phyloP scores from a whole-genome alignment of 2,797 vertebrate species.

The Bovichtus diacanthus region DNA sequence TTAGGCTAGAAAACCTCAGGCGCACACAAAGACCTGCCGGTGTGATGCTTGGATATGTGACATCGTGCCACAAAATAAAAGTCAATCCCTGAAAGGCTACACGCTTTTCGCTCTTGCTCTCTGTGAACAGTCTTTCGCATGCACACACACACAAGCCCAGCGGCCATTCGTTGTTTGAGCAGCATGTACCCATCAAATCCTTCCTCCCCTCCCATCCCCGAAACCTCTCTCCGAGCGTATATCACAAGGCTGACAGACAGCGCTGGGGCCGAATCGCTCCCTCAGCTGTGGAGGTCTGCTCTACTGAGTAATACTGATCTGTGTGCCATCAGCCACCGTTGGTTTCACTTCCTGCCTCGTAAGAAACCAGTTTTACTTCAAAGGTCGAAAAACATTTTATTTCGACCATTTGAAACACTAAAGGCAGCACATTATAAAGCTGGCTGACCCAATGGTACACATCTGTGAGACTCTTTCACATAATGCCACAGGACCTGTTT shows the following conservation, averaged over 20 bases:
- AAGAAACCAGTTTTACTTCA: slow-evolving; percentile 41
- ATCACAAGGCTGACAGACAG: slow-evolving; percentile 77
- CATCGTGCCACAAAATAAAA: slow-evolving; percentile 72
- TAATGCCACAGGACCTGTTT: slow-evolving; percentile 39
- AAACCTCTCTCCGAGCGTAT: slow-evolving; percentile 54
- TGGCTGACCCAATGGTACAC: slow-evolving; percentile 23
- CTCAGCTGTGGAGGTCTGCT: slow-evolving; percentile 71
- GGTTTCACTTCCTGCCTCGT: slow-evolving; percentile 39
- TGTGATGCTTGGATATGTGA: slow-evolving; percentile 71
- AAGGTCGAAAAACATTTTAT: slow-evolving; percentile 61
- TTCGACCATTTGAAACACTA: slow-evolving; percentile 44
- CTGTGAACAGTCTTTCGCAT: slow-evolving; percentile 36
- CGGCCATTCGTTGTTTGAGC: slow-evolving; percentile 71
- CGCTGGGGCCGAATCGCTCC: slow-evolving; percentile 58
- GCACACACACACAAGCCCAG: slow-evolving; percentile 49
- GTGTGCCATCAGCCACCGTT: slow-evolving; percentile 60
- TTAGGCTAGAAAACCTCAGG: slow-evolving; percentile 52
- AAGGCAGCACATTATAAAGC: slow-evolving; percentile 36
- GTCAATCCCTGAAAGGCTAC: slow-evolving; percentile 72
- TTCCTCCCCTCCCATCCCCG: slow-evolving; percentile 45
- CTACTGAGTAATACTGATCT: slow-evolving; percentile 65
- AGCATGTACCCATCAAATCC: slow-evolving; percentile 79
- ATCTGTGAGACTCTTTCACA: slow-evolving; percentile 4
- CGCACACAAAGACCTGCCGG: slow-evolving; percentile 53
- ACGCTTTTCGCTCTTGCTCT: slow-evolving; percentile 33